These are phyloP conservation scores for Eurytemora carolleeae DNA, from an alignment of 1,140 invertebrate species.

Conservation along the genomic window DNA sequence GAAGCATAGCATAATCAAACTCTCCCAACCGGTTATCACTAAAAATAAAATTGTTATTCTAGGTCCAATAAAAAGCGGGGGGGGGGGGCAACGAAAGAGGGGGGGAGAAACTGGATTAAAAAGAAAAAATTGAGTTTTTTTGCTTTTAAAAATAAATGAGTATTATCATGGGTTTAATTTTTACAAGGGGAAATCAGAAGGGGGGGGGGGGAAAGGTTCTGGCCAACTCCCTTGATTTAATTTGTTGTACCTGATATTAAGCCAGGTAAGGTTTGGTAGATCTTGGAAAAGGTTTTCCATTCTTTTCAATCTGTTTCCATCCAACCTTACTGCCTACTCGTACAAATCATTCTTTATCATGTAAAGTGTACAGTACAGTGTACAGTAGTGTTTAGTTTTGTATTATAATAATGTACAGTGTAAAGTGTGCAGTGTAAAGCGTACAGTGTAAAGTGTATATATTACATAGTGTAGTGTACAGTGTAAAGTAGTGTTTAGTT, in stretches of 20 bases:
- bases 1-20: background rate
- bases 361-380: too few relatives aligned
- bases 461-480: too few relatives aligned
- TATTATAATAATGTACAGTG: too few relatives aligned
- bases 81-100: too few relatives aligned
- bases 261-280: background rate
- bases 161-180: background rate
- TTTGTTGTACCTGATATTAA: background rate
- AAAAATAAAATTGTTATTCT: background rate
- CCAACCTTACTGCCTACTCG: background rate
- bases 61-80: background rate
- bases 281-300: background rate
- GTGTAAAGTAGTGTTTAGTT: too few relatives aligned
- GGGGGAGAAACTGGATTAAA: background rate
- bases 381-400: too few relatives aligned
- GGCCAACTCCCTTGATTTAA: background rate
- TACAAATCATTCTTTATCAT: background rate
- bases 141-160: background rate
- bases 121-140: too few relatives aligned
- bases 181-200: too few relatives aligned
- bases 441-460: too few relatives aligned
- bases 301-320: background rate
- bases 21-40: background rate
- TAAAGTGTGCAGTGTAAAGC: too few relatives aligned
- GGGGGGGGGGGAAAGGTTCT: background rate